These are phyloP conservation scores for Turnix velox DNA, from an alignment of 2,113 vertebrate species.

Conservation along the genomic window DNA sequence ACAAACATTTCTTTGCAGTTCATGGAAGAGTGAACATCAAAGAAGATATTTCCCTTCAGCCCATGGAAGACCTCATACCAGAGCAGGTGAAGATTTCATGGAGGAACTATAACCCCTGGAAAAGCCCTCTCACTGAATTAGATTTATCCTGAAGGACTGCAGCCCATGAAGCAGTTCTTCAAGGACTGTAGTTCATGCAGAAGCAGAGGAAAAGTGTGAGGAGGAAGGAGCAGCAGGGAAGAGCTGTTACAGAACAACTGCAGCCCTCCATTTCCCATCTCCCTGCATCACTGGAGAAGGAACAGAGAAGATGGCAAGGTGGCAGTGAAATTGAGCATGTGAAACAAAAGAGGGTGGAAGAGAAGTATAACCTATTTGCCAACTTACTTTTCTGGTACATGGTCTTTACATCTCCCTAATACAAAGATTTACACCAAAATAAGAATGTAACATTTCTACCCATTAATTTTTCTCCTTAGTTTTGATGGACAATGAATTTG, in stretches of 20 bases:
- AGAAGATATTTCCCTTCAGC: background rate
- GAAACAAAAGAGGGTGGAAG: background rate
- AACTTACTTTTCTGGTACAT: background rate
- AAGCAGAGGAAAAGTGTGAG: background rate
- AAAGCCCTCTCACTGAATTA: background rate
- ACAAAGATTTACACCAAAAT: background rate
- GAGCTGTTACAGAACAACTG: background rate
- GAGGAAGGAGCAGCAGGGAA: background rate
- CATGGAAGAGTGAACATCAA: background rate
- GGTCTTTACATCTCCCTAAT: background rate
- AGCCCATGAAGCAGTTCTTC: background rate
- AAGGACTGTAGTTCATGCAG: background rate
- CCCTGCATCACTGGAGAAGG: fast-evolving
- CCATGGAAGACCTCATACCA: fast-evolving
- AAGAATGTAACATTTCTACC: background rate
- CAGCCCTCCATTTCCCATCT: background rate
- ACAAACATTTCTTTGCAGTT: background rate
- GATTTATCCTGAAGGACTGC: background rate
- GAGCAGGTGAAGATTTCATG: background rate
- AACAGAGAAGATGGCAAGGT: background rate
- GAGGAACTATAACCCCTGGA: background rate
- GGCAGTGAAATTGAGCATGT: fast-evolving
- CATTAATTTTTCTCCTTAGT: background rate
- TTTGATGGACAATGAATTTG: background rate
- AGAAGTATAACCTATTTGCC: background rate